A percentile compares a stretch with the other conserved stretches of the same genome.
phyloP scores from a whole-genome alignment of 2,113 vertebrate genomes.

The Monopterus albus region DNA sequence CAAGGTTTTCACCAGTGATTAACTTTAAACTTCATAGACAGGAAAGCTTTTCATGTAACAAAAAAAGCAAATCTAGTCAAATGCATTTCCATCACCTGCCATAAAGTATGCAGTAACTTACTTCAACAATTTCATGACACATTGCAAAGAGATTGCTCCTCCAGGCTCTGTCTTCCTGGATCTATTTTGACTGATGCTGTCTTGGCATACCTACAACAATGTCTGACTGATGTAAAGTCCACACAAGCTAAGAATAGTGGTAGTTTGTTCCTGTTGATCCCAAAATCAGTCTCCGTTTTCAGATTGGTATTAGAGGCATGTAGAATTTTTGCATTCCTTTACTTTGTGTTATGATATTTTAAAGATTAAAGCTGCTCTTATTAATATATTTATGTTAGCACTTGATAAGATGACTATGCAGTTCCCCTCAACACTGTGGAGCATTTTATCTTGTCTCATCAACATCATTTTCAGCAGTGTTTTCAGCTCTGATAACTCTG shows the following conservation, averaged over 20 bases:
- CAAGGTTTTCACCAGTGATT: conserved; percentile 18
- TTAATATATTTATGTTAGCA: no score
- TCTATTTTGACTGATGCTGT: conserved; percentile 49
- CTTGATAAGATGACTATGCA: no score
- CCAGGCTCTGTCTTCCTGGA: conserved; percentile 44
- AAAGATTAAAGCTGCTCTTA: background rate
- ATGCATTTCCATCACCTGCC: conserved; percentile 44
- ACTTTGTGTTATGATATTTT: background rate
- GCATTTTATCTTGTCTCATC: no score
- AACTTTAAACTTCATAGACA: conserved; percentile 9
- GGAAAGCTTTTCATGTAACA: conserved; percentile 36
- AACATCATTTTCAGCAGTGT: no score
- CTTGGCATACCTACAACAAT: conserved; percentile 27
- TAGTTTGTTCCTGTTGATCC: conserved; percentile 15
- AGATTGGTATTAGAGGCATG: background rate
- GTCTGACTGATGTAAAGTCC: conserved; percentile 45
- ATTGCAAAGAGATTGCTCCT: conserved; percentile 39
- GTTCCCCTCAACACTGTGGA: no score
- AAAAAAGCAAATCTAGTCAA: background rate
- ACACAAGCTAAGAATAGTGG: conserved; percentile 21
- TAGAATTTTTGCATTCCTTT: background rate
- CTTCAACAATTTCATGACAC: conserved; percentile 48
- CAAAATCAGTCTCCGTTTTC: background rate
- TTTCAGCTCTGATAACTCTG: no score
- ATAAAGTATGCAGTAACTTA: conserved; percentile 29